These are phyloP conservation scores for Leptopilina boulardi DNA, from an alignment of 1,140 invertebrate species.

Conservation along the genomic window DNA sequence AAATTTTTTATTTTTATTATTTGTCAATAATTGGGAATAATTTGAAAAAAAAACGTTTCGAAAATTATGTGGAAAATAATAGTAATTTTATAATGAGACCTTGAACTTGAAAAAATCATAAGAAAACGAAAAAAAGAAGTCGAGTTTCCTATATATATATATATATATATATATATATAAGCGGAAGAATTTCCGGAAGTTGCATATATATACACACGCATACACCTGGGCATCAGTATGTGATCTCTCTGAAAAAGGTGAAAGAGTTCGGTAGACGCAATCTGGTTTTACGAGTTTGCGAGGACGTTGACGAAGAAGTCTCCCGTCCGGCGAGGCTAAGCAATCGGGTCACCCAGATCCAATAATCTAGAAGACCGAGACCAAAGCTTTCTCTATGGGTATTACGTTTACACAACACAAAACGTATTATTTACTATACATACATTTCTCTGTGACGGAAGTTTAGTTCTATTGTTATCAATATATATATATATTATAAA, in stretches of 20 bases:
- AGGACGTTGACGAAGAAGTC: slow-evolving; percentile 47
- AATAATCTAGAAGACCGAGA: slow-evolving; percentile 65
- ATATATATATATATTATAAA: neutral
- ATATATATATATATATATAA: no score
- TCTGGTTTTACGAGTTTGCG: slow-evolving; percentile 36
- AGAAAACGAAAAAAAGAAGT: neutral
- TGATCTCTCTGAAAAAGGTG: slow-evolving; percentile 35
- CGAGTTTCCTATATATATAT: no score
- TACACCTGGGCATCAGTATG: neutral
- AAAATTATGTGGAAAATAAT: no score
- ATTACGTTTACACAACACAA: slow-evolving; percentile 32
- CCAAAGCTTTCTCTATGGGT: slow-evolving; percentile 67
- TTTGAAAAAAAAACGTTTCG: no score
- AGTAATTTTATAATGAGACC: no score
- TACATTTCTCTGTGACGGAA: neutral
- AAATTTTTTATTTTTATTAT: neutral
- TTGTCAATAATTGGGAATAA: no score
- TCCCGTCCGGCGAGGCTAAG: slow-evolving; percentile 47
- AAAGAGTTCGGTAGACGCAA: slow-evolving; percentile 33
- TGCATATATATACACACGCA: neutral
- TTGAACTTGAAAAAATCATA: neutral
- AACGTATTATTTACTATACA: slow-evolving; percentile 5
- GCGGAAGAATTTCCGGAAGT: slow-evolving; percentile 22
- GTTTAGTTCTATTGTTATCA: neutral
- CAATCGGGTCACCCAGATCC: slow-evolving; percentile 74